Evolutionary conservation across 2,797 vertebrate genomes (phyloP).

Genomic region (Kryptolebias ocellatus): DNA sequence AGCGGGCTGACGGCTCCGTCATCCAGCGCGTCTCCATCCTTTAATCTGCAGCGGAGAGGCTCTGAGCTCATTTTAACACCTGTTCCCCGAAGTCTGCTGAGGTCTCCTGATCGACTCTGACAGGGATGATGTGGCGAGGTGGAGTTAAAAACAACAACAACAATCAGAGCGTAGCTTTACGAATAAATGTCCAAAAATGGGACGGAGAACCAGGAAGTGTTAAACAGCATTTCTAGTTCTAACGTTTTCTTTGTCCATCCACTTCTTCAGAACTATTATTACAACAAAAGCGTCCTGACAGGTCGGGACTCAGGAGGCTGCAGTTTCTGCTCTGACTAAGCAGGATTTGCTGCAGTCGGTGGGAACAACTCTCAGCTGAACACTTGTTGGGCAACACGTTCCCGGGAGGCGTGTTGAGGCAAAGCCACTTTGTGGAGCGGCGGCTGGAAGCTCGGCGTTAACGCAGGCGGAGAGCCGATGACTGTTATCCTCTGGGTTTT

Average conservation of each 20-base stretch:
- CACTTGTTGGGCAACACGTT: constrained; percentile 12
- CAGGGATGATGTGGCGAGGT: background rate
- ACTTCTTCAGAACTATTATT: no score
- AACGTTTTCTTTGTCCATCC: no score
- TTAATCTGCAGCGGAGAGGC: constrained; percentile 39
- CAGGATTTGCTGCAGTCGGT: background rate
- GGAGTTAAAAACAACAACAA: no score
- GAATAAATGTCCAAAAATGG: no score
- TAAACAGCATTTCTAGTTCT: no score
- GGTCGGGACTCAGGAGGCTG: background rate
- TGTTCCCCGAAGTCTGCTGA: constrained; percentile 36
- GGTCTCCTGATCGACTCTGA: constrained; percentile 33
- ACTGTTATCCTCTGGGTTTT: background rate
- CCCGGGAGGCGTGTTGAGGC: constrained; percentile 28
- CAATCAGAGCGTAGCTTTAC: no score
- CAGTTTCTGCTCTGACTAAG: background rate
- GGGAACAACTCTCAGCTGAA: background rate
- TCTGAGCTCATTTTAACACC: constrained; percentile 27
- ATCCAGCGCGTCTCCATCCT: constrained; percentile 1
- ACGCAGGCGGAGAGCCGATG: constrained; percentile 18
- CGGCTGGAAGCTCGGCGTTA: constrained; percentile 12
- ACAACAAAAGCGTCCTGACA: background rate
- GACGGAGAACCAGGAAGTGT: no score
- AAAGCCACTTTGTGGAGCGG: constrained; percentile 12
- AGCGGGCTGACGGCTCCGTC: constrained; percentile 8